Base-by-base conservation (phyloP, 1,140 invertebrate genomes). In the Eriocheir sinensis region DNA sequence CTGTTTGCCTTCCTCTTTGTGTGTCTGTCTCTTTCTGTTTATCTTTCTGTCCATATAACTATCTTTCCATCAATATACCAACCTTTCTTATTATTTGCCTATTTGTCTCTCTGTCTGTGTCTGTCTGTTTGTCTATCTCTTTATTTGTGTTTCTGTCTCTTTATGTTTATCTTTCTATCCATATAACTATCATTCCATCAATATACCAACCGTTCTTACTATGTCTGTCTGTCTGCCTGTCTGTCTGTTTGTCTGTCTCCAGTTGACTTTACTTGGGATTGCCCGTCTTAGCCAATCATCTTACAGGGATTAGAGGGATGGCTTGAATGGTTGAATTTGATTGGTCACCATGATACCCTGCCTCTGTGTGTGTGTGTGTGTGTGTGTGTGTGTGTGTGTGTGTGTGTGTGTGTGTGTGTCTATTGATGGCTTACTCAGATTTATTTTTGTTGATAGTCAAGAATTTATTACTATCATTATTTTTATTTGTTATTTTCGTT, bases 21-120 rank as follows among this genome's bases (percentile, higher is more conserved):
- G 34, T 91, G 53, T 91, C 44, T 92, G 53, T 91, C 44, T 91
- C 44, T 91, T 30, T 92, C 79, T 92, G 80, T 92, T 38, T 92
- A 92, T 92, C 79, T 92, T 36, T 92, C 79, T 92, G 80, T 92
- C 36, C 80, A 92, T 92, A 92, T 92, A 92, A 79, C 79, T 92
- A 92, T 81, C 79, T 92, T 79, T 92, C 79, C 80, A 92, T 92
- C 34, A 12, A 92, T 92, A 53, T 38, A 44, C 15, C 15, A 6
- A 6, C 15, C 15, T 48, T 48, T 48, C 32, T 72, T 91, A n/a
- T 72, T 38, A 60, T 32, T 72, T 72, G 53, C 41, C 12, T 80
- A 53, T 92, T 38, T 92, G 80, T 92, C 32, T 80, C 40, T 92
- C 72, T 80, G 80, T 81, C 72, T 92, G 80, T 92, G 80, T 92